These are phyloP conservation scores for Orchestes rusci DNA, from an alignment of 2,888 invertebrate genomes.

Conservation along the genomic window DNA sequence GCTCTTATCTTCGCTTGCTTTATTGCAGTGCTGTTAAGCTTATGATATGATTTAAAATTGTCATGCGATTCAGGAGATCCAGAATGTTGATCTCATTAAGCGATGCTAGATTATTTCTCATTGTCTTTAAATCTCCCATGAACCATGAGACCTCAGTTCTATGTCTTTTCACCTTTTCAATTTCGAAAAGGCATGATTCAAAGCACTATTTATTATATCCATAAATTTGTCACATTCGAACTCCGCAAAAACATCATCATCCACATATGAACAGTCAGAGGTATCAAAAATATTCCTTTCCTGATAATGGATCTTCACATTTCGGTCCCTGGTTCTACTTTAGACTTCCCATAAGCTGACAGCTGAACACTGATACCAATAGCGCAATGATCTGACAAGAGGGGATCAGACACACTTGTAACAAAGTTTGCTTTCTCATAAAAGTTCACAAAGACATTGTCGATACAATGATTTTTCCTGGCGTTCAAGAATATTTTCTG, in stretches of 20 bases:
- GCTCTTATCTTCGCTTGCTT: too few species aligned
- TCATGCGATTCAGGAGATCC: too few species aligned
- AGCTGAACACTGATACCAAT: neutral
- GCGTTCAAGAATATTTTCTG: neutral
- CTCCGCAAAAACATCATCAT: neutral
- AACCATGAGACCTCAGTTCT: constrained; percentile 1
- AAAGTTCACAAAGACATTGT: too few species aligned
- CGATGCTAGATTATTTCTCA: too few species aligned
- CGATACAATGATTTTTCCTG: neutral
- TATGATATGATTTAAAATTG: too few species aligned
- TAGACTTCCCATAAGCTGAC: neutral
- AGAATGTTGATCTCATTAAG: too few species aligned
- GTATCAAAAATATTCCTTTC: neutral
- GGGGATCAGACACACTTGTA: neutral
- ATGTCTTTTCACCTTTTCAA: neutral
- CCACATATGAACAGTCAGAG: too few species aligned
- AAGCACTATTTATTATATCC: neutral
- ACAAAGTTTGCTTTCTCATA: neutral
- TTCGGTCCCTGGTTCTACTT: too few species aligned
- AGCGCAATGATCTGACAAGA: constrained; percentile 1
- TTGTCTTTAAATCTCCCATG: too few species aligned
- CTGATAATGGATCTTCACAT: neutral
- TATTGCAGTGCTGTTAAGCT: too few species aligned
- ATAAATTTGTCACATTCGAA: neutral
- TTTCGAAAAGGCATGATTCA: too few species aligned